Percentiles rank a stretch among this genome's conserved stretches.
These are phyloP conservation scores for Falco peregrinus DNA, from an alignment of 2,797 vertebrate genomes.

Conservation along the genomic window DNA sequence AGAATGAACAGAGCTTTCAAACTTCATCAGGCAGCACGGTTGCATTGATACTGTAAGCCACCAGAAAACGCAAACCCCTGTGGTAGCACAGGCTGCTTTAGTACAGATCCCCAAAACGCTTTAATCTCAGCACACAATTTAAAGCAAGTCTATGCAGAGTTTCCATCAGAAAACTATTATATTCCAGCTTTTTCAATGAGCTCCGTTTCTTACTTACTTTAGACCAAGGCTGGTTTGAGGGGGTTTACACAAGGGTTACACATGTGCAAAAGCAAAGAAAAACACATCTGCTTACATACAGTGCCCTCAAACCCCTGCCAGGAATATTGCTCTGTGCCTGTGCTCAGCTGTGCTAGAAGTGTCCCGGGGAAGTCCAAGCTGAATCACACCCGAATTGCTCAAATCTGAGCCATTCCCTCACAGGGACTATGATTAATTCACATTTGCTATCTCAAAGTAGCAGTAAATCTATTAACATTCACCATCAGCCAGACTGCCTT, in stretches of 20 bases:
- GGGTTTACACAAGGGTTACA: neutral
- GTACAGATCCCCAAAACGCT: neutral
- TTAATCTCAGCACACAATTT: neutral
- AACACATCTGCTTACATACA: neutral
- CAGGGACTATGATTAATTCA: neutral
- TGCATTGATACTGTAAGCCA: neutral
- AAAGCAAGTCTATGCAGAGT: neutral
- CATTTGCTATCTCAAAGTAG: neutral
- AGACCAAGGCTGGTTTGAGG: neutral
- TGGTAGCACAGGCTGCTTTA: neutral
- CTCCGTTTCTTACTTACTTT: neutral
- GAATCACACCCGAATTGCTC: neutral
- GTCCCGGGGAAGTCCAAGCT: neutral
- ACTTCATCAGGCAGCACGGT: neutral
- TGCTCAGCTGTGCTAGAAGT: neutral
- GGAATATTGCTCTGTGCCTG: neutral
- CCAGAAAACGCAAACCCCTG: neutral
- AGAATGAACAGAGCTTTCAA: slow-evolving; percentile 16
- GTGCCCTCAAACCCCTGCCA: neutral
- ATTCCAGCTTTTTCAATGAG: neutral
- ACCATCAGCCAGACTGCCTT: neutral
- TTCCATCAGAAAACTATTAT: neutral
- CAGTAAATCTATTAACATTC: neutral
- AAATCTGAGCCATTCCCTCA: neutral
- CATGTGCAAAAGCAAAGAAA: neutral